Percentiles rank a stretch among this genome's conserved stretches.
Evolutionary conservation across 1,140 invertebrate genomes (phyloP).

Genomic region (Halictus rubicundus): DNA sequence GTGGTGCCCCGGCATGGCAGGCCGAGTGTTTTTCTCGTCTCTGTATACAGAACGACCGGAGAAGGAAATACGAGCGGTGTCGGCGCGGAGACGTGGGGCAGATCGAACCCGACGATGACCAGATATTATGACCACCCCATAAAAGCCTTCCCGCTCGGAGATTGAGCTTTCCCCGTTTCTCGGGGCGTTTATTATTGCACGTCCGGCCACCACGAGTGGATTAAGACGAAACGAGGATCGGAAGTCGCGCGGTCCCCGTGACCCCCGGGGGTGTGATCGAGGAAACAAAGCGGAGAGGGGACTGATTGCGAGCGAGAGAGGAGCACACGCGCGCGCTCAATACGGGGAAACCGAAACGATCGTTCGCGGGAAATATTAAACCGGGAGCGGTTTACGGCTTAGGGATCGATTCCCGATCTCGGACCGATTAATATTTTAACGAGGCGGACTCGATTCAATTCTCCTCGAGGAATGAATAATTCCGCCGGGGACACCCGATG

Average conservation of each 20-base stretch:
- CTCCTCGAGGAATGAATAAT: neutral
- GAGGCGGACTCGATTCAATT: neutral
- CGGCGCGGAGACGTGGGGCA: neutral
- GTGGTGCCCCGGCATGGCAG: neutral
- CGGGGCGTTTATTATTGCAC: slow-evolving; percentile 72
- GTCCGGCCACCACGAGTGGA: slow-evolving; percentile 65
- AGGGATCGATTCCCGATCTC: neutral
- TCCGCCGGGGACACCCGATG: neutral
- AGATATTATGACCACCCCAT: slow-evolving; percentile 74
- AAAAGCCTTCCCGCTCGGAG: slow-evolving; percentile 71
- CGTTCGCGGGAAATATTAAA: slow-evolving; percentile 9
- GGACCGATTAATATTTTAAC: slow-evolving; percentile 28
- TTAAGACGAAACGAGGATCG: slow-evolving; percentile 76
- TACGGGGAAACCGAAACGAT: neutral
- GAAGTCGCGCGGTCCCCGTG: slow-evolving; percentile 64
- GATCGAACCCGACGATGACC: slow-evolving; percentile 60
- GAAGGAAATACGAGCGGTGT: neutral
- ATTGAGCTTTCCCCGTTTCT: slow-evolving; percentile 72
- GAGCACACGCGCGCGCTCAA: neutral
- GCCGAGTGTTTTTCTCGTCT: slow-evolving; percentile 51
- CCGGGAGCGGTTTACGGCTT: neutral
- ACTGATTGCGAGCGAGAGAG: neutral
- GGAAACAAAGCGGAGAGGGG: slow-evolving; percentile 54
- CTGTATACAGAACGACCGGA: slow-evolving; percentile 31
- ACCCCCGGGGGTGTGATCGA: slow-evolving; percentile 15